Conservation (phyloP, 2,113 vertebrate species). For the Indicator indicator region DNA sequence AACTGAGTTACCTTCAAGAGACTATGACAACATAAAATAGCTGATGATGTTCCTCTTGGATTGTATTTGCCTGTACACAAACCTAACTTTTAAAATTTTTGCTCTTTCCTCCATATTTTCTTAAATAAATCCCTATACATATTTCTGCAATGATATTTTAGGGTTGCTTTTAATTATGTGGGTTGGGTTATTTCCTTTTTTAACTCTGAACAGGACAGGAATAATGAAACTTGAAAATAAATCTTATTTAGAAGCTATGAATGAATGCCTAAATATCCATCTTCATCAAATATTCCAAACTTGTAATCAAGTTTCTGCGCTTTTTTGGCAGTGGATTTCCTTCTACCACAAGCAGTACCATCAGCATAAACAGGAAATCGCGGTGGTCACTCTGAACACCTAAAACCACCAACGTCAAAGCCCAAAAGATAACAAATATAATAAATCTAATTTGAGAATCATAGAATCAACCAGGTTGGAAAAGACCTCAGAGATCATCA, state of each 20-base stretch:
- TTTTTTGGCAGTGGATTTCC: not conserved
- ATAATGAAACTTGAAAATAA: not conserved
- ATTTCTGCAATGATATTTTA: not conserved
- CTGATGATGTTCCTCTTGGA: not conserved
- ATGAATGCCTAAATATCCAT: not conserved
- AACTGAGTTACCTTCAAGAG: not conserved
- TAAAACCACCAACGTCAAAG: not conserved
- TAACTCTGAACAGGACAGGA: not conserved
- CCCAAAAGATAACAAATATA: not conserved
- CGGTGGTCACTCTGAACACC: not conserved
- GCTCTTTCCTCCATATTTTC: not conserved
- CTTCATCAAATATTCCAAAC: not conserved
- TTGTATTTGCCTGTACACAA: not conserved
- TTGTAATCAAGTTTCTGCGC: not conserved
- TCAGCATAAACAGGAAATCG: not conserved
- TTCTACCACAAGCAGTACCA: not conserved
- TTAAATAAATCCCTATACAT: not conserved
- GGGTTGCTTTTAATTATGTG: not conserved
- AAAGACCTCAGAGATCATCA: too few species aligned
- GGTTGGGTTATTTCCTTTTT: not conserved
- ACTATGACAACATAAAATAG: not conserved
- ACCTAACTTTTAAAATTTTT: not conserved
- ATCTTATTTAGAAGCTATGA: not conserved
- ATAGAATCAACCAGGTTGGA: too few species aligned
- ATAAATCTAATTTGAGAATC: not conserved